Percentiles rank a stretch among this genome's conserved stretches.
Evolutionary conservation across 2,888 invertebrate genomes (phyloP).

Genomic region (Pristionchus japonicus): DNA sequence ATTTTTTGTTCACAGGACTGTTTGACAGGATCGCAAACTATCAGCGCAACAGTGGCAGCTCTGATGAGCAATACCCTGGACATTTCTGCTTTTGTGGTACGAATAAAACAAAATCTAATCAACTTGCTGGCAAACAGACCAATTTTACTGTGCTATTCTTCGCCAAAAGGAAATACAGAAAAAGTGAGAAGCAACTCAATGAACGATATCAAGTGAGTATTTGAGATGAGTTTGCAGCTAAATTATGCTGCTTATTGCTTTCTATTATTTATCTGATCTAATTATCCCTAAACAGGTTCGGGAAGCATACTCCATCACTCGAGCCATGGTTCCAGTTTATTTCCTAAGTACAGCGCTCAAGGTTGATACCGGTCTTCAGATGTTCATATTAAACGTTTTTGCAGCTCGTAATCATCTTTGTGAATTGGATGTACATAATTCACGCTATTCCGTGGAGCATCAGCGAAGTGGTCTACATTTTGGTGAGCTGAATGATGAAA

Average conservation of each 20-base stretch:
- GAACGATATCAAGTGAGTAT: not conserved
- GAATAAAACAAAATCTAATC: not conserved
- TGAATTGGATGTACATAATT: not conserved
- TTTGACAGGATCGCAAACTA: not conserved
- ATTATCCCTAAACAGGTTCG: not conserved
- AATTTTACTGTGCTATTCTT: not conserved
- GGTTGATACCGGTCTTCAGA: too few species aligned
- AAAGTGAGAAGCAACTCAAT: not conserved
- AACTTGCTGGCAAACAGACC: not conserved
- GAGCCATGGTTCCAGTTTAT: not conserved
- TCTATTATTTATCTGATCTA: too few species aligned
- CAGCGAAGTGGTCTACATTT: not conserved
- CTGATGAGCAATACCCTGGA: not conserved
- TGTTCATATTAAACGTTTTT: too few species aligned
- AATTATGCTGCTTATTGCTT: too few species aligned
- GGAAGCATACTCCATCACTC: not conserved
- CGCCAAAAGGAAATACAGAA: not conserved
- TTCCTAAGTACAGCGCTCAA: not conserved
- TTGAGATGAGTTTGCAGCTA: not conserved
- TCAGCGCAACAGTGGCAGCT: not conserved
- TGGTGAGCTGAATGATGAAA: not conserved
- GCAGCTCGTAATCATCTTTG: not conserved
- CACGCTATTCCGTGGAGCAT: not conserved
- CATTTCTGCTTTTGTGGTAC: not conserved
- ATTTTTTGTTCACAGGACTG: not conserved